Percentiles rank a stretch among this genome's conserved stretches.
These are phyloP conservation scores for Leuctra nigra DNA, from an alignment of 2,888 invertebrate genomes.

Conservation along the genomic window DNA sequence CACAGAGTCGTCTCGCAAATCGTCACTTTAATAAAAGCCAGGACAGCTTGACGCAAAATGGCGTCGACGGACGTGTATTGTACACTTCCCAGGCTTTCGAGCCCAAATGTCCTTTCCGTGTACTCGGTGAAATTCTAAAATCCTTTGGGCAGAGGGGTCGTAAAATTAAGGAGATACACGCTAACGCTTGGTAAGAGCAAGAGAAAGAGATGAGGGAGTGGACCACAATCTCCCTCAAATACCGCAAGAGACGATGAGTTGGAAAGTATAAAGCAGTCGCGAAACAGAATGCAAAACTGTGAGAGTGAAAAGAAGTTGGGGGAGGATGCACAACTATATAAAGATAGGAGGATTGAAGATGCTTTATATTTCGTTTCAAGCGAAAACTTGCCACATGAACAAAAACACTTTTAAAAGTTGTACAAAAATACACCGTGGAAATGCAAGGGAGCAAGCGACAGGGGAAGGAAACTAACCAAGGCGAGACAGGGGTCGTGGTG, in stretches of 20 bases:
- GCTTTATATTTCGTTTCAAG: slow-evolving; percentile 12
- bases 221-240: too few relatives aligned
- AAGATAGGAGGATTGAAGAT: slow-evolving; percentile 15
- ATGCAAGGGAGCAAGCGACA: neutral
- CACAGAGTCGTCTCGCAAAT: too few relatives aligned
- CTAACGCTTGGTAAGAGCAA: slow-evolving; percentile 7
- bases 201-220: neutral
- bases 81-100: too few relatives aligned
- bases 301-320: slow-evolving; percentile 8
- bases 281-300: slow-evolving; percentile 14
- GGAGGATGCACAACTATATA: slow-evolving; percentile 16
- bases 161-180: slow-evolving; percentile 10
- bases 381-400: slow-evolving; percentile 16
- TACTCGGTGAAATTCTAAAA: slow-evolving; percentile 15
- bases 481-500: slow-evolving; percentile 1
- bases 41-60: neutral
- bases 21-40: too few relatives aligned
- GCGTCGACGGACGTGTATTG: neutral
- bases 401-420: slow-evolving; percentile 19
- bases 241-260: slow-evolving; percentile 1
- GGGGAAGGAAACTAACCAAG: slow-evolving; percentile 10
- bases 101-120: slow-evolving; percentile 10
- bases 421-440: neutral
- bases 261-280: slow-evolving; percentile 8
- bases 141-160: slow-evolving; percentile 8